Evolutionary conservation across 2,113 vertebrate genomes (phyloP).

Genomic region (Polypterus bichir): DNA sequence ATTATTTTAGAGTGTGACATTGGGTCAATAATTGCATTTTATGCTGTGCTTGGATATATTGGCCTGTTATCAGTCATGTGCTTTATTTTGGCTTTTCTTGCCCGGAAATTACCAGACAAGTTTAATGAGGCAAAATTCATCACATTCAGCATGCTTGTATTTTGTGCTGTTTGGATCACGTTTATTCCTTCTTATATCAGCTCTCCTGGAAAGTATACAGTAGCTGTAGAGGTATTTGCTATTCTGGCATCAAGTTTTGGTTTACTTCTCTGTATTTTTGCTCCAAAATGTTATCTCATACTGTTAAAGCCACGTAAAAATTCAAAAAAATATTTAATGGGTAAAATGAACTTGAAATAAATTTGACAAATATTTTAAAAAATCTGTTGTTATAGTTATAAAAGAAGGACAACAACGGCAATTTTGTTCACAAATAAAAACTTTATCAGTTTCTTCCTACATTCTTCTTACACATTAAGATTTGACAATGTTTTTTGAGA

Average conservation of each 20-base stretch:
- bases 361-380: too few species aligned
- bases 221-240: constrained; percentile 3
- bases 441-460: too few species aligned
- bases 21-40: constrained; percentile 3
- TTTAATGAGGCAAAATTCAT: constrained; percentile 5
- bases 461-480: too few species aligned
- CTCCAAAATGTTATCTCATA: constrained; percentile 3
- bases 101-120: background rate
- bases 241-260: constrained; percentile 5
- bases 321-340: constrained; percentile 2
- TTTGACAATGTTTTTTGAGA: too few species aligned
- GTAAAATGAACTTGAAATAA: background rate
- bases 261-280: background rate
- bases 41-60: constrained; percentile 3
- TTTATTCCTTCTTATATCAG: constrained; percentile 5
- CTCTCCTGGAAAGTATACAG: constrained; percentile 3
- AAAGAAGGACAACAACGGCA: too few species aligned
- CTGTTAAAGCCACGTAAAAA: background rate
- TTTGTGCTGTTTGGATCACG: constrained; percentile 4
- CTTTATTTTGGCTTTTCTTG: constrained; percentile 1
- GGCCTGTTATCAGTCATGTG: background rate
- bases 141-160: constrained; percentile 1
- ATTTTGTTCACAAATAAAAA: too few species aligned
- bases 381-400: too few species aligned
- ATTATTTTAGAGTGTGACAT: constrained; percentile 4